These are phyloP conservation scores for Papilio aristodemus DNA, from an alignment of 1,140 invertebrate genomes.

Conservation along the genomic window DNA sequence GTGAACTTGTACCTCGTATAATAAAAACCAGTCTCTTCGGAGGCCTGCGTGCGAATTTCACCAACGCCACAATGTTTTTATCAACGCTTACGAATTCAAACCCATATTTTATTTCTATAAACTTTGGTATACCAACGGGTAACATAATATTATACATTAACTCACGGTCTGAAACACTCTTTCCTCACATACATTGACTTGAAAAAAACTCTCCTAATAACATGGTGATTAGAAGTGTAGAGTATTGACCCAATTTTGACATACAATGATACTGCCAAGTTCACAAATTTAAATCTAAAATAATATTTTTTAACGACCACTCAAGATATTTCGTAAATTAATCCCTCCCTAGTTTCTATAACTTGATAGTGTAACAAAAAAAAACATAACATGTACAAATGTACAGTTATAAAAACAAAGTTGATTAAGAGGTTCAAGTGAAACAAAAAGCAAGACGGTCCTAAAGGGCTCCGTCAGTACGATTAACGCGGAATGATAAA, in stretches of 20 bases:
- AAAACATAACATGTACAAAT: not conserved
- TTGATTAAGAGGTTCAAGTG: conserved; percentile 5
- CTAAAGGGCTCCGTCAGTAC: conserved; percentile 40
- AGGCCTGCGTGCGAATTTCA: not conserved
- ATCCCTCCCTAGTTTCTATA: no score
- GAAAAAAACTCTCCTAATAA: no score
- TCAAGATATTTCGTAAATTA: no score
- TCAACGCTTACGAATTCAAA: not conserved
- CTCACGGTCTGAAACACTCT: no score
- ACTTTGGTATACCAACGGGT: not conserved
- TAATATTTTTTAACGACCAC: no score
- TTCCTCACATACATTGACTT: no score
- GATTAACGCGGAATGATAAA: conserved; percentile 63
- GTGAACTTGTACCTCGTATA: conserved; percentile 1
- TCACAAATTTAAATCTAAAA: no score
- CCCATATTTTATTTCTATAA: not conserved
- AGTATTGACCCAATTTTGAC: no score
- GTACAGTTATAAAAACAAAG: not conserved
- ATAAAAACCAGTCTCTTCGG: conserved; percentile 13
- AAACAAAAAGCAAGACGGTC: conserved; percentile 35
- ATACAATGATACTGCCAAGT: no score
- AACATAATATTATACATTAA: not conserved
- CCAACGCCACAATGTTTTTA: not conserved
- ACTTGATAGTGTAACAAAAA: not conserved
- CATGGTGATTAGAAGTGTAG: no score